phyloP scores from a whole-genome alignment of 92 coral and sea anemone species.

The Bergia sp. region DNA sequence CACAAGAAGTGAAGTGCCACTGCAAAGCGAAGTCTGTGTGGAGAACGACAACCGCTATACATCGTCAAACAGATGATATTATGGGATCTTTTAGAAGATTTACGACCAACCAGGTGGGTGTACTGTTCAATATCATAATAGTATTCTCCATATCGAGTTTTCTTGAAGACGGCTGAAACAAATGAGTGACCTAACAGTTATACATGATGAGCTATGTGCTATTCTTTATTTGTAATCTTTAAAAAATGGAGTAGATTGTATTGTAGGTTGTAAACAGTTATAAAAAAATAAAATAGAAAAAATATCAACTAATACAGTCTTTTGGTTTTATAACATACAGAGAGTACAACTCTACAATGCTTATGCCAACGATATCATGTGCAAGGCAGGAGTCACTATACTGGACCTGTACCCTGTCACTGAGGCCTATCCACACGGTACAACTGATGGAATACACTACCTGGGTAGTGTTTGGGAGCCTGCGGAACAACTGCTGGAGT shows the following conservation, averaged over 20 bases:
- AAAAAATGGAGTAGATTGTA: no score
- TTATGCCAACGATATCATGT: conserved; percentile 78
- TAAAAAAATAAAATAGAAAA: no score
- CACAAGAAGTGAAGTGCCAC: conserved; percentile 58
- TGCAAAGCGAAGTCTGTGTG: conserved; percentile 73
- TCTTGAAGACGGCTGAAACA: no score
- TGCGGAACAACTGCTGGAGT: conserved; percentile 57
- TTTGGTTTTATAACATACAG: conserved; percentile 41
- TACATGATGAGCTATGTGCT: no score
- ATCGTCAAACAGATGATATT: conserved; percentile 81
- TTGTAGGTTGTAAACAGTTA: background rate
- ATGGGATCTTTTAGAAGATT: conserved; percentile 96
- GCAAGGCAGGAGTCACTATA: conserved; percentile 55
- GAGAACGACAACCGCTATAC: conserved; percentile 91
- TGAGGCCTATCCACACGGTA: conserved; percentile 70
- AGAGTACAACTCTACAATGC: conserved; percentile 79
- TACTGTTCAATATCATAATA: background rate
- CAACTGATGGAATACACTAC: conserved; percentile 76
- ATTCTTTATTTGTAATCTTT: no score
- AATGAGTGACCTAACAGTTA: no score
- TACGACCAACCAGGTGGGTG: conserved; percentile 78
- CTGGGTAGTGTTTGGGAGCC: conserved; percentile 49
- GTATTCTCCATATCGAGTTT: no score
- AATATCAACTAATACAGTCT: background rate
- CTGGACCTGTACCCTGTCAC: conserved; percentile 71